Evolutionary conservation across 2,797 vertebrate species (phyloP).

Genomic region (Tapirus indicus): DNA sequence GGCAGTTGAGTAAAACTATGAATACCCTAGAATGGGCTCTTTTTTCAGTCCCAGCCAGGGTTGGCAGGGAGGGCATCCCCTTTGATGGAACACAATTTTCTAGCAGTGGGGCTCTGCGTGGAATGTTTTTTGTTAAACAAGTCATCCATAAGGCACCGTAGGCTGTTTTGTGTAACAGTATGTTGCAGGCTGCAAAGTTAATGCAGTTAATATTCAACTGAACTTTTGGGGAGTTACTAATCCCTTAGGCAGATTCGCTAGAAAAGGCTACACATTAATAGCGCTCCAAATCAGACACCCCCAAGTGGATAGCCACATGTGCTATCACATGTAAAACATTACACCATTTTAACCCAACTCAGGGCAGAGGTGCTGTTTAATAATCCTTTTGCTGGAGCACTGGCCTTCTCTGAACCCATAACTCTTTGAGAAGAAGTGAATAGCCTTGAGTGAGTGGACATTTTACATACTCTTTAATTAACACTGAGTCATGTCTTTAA

Average conservation of each 20-base stretch:
- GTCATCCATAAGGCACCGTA: constrained; percentile 84
- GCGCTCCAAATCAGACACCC: constrained; percentile 93
- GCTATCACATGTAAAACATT: constrained; percentile 86
- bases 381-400: constrained; percentile 71
- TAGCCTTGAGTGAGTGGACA: constrained; percentile 48
- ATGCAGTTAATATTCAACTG: constrained; percentile 90
- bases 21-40: background rate
- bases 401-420: background rate
- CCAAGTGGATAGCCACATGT: constrained; percentile 88
- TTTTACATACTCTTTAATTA: constrained; percentile 81
- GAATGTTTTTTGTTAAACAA: constrained; percentile 85
- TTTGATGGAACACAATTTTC: constrained; percentile 71
- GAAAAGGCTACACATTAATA: constrained; percentile 98
- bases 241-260: constrained; percentile 91
- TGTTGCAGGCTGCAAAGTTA: constrained; percentile 87
- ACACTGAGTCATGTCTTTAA: constrained; percentile 79
- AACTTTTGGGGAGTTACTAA: constrained; percentile 92
- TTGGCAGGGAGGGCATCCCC: constrained; percentile 65
- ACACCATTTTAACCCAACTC: constrained; percentile 85
- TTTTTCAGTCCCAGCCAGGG: background rate
- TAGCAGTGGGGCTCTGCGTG: constrained; percentile 70
- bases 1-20: constrained; percentile 17
- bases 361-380: constrained; percentile 81
- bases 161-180: constrained; percentile 85
- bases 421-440: constrained; percentile 68